These are phyloP conservation scores for Cryptophagus acutangulus DNA, from an alignment of 2,888 invertebrate genomes.

Conservation along the genomic window DNA sequence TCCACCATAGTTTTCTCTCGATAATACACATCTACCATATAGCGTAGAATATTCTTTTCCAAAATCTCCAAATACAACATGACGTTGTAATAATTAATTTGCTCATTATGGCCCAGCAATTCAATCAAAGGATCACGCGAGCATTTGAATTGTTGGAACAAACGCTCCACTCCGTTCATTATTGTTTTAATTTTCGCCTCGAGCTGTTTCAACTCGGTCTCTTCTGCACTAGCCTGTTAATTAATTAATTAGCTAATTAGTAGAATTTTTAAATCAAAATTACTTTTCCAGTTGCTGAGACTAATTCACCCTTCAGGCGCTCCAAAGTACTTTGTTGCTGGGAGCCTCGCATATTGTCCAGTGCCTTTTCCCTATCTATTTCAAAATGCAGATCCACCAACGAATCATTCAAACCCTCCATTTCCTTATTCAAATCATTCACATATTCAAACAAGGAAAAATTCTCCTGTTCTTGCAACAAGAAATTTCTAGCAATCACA, in stretches of 20 bases:
- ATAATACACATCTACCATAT: slow-evolving; percentile 55
- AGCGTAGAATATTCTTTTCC: slow-evolving; percentile 67
- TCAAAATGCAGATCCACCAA: slow-evolving; percentile 59
- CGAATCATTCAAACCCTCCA: slow-evolving; percentile 67
- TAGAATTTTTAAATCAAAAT: background rate
- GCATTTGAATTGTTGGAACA: slow-evolving; percentile 64
- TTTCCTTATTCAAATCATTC: slow-evolving; percentile 80
- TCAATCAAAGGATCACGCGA: slow-evolving; percentile 67
- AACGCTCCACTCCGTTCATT: slow-evolving; percentile 51
- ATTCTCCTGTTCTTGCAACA: slow-evolving; percentile 84
- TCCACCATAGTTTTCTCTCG: slow-evolving; percentile 33
- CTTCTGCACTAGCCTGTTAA: slow-evolving; percentile 14
- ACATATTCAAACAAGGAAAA: slow-evolving; percentile 89
- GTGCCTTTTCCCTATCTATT: slow-evolving; percentile 59
- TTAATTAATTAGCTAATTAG: background rate
- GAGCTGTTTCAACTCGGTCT: slow-evolving; percentile 23
- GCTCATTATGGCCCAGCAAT: slow-evolving; percentile 65
- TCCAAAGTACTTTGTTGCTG: slow-evolving; percentile 60
- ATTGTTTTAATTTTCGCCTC: slow-evolving; percentile 40
- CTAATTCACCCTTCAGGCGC: slow-evolving; percentile 47
- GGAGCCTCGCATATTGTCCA: slow-evolving; percentile 54
- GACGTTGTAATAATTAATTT: slow-evolving; percentile 70
- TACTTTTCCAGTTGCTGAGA: slow-evolving; percentile 12
- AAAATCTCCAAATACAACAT: slow-evolving; percentile 77
- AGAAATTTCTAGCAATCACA: slow-evolving; percentile 66